Evolutionary conservation across 2,797 vertebrate species (phyloP).

Genomic region (Pteropus rufus): DNA sequence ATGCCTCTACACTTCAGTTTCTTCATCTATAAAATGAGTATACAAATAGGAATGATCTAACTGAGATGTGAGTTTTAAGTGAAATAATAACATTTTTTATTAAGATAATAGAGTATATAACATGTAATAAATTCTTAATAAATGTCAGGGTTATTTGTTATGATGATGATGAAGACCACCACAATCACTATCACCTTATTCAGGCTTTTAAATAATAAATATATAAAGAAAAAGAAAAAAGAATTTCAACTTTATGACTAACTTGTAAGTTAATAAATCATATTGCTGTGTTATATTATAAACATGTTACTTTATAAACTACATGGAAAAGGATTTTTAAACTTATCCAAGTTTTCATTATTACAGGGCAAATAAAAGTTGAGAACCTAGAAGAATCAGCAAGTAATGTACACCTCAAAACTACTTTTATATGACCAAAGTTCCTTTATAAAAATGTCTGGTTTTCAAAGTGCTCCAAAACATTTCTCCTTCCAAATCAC

Average conservation of each 20-base stretch:
- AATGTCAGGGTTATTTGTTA: background rate
- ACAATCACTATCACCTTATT: background rate
- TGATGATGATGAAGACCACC: background rate
- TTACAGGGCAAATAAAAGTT: background rate
- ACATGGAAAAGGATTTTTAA: background rate
- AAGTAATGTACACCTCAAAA: background rate
- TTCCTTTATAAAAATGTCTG: background rate
- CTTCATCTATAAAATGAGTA: background rate
- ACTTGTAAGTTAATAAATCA: background rate
- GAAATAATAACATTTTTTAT: conserved; percentile 15
- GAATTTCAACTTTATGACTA: background rate
- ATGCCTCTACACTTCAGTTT: background rate
- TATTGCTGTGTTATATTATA: background rate
- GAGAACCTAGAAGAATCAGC: background rate
- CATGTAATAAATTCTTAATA: background rate
- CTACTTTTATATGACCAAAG: background rate
- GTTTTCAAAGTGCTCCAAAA: background rate
- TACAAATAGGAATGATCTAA: background rate
- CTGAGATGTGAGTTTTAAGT: background rate
- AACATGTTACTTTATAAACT: conserved; percentile 12
- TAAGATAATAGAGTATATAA: background rate
- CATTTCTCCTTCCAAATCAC: background rate
- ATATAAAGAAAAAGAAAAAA: background rate
- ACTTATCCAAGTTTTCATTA: background rate
- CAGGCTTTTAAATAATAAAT: background rate